Percentiles rank a stretch among this genome's conserved stretches.
Conservation (phyloP, 2,797 vertebrate genomes). For the Merluccius polli region DNA sequence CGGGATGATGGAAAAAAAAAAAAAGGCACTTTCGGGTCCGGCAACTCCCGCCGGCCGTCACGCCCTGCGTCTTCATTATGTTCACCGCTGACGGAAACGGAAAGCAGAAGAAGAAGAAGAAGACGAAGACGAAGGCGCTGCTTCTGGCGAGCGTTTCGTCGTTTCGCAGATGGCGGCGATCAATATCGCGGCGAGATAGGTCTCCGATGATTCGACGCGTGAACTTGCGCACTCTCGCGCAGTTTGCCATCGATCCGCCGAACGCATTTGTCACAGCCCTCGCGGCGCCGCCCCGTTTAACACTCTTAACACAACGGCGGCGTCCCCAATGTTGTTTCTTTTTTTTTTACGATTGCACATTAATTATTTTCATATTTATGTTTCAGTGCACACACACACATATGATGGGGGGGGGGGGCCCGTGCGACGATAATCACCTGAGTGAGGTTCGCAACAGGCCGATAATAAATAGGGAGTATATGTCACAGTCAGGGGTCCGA, state of each 20-base stretch:
- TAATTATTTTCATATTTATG: not conserved
- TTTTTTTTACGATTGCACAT: too few species aligned
- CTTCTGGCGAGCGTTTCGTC: not conserved
- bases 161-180: not conserved
- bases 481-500: conserved; percentile 17
- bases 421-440: conserved; percentile 9
- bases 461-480: conserved; percentile 22
- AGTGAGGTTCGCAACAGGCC: conserved; percentile 1
- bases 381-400: not conserved
- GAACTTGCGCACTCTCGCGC: too few species aligned
- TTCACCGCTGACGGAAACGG: not conserved
- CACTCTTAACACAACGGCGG: too few species aligned
- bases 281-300: too few species aligned
- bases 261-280: too few species aligned
- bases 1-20: too few species aligned
- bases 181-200: not conserved
- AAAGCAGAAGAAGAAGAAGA: not conserved
- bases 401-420: not conserved
- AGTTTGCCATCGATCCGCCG: too few species aligned
- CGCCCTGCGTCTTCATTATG: not conserved
- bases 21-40: too few species aligned
- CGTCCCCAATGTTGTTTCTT: too few species aligned
- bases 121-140: not conserved
- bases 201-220: too few species aligned
- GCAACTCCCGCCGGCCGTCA: too few species aligned